Percentiles rank a stretch among this genome's conserved stretches.
Evolutionary conservation across 2,888 invertebrate species (phyloP).

Genomic region (Phengaris alcon): DNA sequence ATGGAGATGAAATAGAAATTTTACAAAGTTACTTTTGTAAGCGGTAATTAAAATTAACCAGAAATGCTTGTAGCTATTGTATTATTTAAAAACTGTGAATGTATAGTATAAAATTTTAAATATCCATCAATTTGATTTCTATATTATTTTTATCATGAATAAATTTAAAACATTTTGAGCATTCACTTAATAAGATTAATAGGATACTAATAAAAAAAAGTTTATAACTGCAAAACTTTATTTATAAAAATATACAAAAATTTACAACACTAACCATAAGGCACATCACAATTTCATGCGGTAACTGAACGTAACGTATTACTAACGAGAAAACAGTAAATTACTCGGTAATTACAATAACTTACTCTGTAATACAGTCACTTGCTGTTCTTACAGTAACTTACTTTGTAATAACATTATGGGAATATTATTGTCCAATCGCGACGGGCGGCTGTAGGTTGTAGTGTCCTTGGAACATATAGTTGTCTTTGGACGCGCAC

Average conservation of each 20-base stretch:
- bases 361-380: not conserved
- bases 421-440: conserved; percentile 59
- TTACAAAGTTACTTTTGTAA: too few relatives aligned
- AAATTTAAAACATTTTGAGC: not conserved
- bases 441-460: conserved; percentile 71
- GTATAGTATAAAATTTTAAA: too few relatives aligned
- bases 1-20: too few relatives aligned
- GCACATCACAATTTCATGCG: conserved; percentile 39
- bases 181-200: not conserved
- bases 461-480: conserved; percentile 75
- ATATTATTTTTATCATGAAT: too few relatives aligned
- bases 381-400: not conserved
- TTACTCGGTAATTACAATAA: conserved; percentile 27
- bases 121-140: too few relatives aligned
- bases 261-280: conserved; percentile 28
- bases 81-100: too few relatives aligned
- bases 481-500: conserved; percentile 72
- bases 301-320: conserved; percentile 35
- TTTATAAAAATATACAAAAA: conserved; percentile 29
- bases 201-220: not conserved
- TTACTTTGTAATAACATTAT: conserved; percentile 27
- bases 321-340: conserved; percentile 22
- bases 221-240: conserved; percentile 25
- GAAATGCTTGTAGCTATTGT: too few relatives aligned
- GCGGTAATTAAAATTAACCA: too few relatives aligned